Evolutionary conservation across 2,797 vertebrate genomes (phyloP), one percentile per base, ranked within the genome.

Genomic region (Meriones psammophilus): DNA sequence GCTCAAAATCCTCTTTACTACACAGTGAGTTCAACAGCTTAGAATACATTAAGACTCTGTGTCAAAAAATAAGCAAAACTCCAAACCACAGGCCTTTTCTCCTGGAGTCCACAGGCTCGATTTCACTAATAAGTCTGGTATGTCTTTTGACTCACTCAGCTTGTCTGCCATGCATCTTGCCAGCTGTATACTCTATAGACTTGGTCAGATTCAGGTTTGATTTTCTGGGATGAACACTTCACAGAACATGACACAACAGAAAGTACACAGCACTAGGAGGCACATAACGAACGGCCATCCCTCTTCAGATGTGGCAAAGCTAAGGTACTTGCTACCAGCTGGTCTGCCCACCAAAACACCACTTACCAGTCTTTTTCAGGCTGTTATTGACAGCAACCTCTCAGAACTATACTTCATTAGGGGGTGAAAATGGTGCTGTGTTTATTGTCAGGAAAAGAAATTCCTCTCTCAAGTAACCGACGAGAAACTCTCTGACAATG

Each of bases 381-480:
- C 58, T 89, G 17, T n/a, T n/a, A 17, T 24, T 89, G 84, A 86
- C 81, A 76, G 74, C 73, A 74, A 62, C 17, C 84, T 30, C 81
- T 77, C 77, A 73, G 30, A 81, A 42, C 58, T 66, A 5, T 33
- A 62, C 77, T 86, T 96, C 46, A 85, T 62, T 60, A 77, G 26
- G n/a, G 64, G 50, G 80, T 83, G 69, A 69, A 66, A 95, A 92
- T 42, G 60, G n/a, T 62, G 30, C 58, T 69, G 4, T 68, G 71
- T 86, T 87, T 96, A 94, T 87, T 87, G 79, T 68, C 56, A 77
- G 60, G 17, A 88, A 92, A 77, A 74, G 30, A 93, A 96, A 93
- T 66, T 91, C 71, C 76, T 80, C 50, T 87, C 81, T 80, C 79
- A 60, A 85, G 60, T 39, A 30, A 92, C 9, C 93, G 84, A 64